Base-by-base conservation (phyloP, 2,797 vertebrate species). In the Acrossocheilus fasciatus region DNA sequence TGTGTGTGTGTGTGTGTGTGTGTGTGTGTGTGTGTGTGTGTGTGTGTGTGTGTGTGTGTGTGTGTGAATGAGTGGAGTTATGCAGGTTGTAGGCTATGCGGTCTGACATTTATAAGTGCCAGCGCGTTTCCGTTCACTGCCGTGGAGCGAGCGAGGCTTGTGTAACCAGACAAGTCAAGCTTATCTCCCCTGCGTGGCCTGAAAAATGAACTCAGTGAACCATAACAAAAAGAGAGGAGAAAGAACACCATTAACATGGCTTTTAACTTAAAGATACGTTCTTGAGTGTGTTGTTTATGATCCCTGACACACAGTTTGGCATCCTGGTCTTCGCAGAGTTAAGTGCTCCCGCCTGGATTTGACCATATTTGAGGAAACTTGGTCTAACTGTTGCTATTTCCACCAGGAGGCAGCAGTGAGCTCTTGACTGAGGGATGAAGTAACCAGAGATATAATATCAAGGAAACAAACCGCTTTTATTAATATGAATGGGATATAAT, bases 91-190 rank as follows among this genome's bases (percentile, higher is more conserved):
- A 64, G 11, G 12, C 59, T 64, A 57, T 90, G 89, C 83, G 87
- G 89, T 88, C 77, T 89, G 89, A 90, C 87, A 87, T 90, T 90
- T 90, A 77, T 70, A 87, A 12, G 76, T 87, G 47, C 36, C 64
- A 79, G 18, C 50, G 52, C 34, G 64, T 87, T 89, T 88, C 88
- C 80, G 62, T 84, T 82, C 64, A 50, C 9, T 39, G 43, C 47
- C 15, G 11, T 23, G 47, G n/a, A 26, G n/a, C 47, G 10, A 47
- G 57, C 15, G 1, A 10, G 2, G 57, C 34, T 84, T 85, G 36
- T 84, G 72, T 45, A 69, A 78, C 15, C 34, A 83, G 43, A 52
- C 20, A 34, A 75, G n/a, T 45, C 17, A 50, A 36, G 26, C 8
- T 68, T 23, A 52, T 9, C 6, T 72, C 68, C 12, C 9, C 45